Evolutionary conservation across 2,888 invertebrate species (phyloP), one percentile per base, ranked within the genome.

Genomic region (Parnassius smintheus): DNA sequence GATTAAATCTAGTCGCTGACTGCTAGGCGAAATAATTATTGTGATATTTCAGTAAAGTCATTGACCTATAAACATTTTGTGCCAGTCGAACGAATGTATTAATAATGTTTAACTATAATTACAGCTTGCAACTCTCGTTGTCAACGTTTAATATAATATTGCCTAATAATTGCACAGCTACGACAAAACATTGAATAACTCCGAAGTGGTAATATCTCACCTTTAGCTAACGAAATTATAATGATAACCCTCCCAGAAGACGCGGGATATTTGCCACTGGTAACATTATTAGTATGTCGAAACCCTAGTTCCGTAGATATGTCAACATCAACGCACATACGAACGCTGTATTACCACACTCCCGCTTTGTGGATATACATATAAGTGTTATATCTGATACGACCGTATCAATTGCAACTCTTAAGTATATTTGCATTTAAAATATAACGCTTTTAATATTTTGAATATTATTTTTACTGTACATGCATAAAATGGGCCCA

Each of bases 301-400:
- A 80, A 88, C 76, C 75, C 72, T 77, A 80, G 86, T 88, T 88
- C 88, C 88, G 85, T 77, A 78, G 85, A 84, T 82, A 84, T 88
- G 90, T 86, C 89, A 86, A 89, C 90, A 88, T 73, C 60, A 35
- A 50, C 60, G 53, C 57, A 60, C 54, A 55, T 46, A 59, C 71
- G 73, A 70, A 73, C 74, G 68, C 60, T 57, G 56, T 74, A 75
- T 88, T 88, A 85, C 86, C 76, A 85, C 84, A 88, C 77, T 77
- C 77, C 82, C 83, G 76, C 78, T 82, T 80, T 80, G 77, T 80
- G 85, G 84, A 87, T 84, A 83, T 85, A 85, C 82, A 78, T 86
- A 83, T 84, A 85, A 85, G 83, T 85, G 81, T 69, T 76, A 73
- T 67, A 66, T 59, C 67, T 46, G 52, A 65, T 71, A 65, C 81